Evolutionary conservation across 2,888 invertebrate species (phyloP), one percentile per base, ranked within the genome.

Genomic region (Saturnia pavonia): DNA sequence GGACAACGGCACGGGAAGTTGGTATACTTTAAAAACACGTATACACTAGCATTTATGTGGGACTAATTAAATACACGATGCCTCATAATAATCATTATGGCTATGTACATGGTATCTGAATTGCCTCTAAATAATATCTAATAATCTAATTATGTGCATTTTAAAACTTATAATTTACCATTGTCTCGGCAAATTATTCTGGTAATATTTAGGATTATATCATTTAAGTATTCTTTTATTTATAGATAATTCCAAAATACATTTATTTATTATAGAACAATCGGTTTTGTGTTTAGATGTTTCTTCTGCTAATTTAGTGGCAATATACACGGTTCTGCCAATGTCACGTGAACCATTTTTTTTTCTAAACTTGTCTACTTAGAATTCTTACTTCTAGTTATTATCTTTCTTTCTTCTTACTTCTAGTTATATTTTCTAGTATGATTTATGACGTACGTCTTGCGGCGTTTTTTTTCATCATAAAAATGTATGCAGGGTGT

Each of bases 21-120:
- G 9, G 19, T n/a, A n/a, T 54, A 54, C 1, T 22, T 51, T 19
- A 51, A 54, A 11, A 22, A 79, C 77, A 77, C 77, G 80, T 78
- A 82, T 80, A 81, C 73, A 71, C 76, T 78, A 76, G 79, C 78
- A 78, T 74, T 79, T 71, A 78, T 82, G 77, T 78, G 74, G 75
- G 76, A 76, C 77, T 81, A 82, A 84, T 84, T 84, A 84, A 82
- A 80, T 76, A 74, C 76, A 81, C 80, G 80, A 85, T 86, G 75
- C 77, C 74, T 75, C 74, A 67, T 77, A 79, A 82, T 85, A 82
- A 85, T 85, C 81, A 79, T 66, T 71, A 82, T 81, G 80, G 78
- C 73, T 75, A 79, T 80, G 82, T 73, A 78, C 69, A 45, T 45
- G 25, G 43, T 34, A 54, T 54, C 25, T 42, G 54, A 16, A 51